Base-by-base conservation (phyloP, 2,113 vertebrate species). In the Lagenorhynchus albirostris region DNA sequence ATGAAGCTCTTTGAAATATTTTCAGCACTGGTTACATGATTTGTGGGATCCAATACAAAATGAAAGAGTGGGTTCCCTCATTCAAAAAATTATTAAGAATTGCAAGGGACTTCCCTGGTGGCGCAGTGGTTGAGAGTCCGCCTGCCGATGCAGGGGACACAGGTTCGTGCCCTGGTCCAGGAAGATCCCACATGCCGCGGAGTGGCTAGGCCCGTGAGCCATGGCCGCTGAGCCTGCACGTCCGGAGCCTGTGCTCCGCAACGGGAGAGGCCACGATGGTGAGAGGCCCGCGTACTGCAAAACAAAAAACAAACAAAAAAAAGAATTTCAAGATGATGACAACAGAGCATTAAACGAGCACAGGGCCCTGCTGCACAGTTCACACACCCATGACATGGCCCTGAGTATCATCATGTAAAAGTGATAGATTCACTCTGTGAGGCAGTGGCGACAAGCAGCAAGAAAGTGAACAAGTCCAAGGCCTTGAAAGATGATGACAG, bases 401-500 rank as follows among this genome's bases (percentile, higher is more conserved):
- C 17, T 36, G 21, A 62, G 73, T 44, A 53, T 73, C 36, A 23
- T 23, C 62, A 2, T 8, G 9, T 89, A 82, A 47, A 81, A 80
- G 65, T 15, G 67, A 36, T 1, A 63, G 80, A 15, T 25, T 62
- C 18, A 23, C 60, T 84, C 36, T 1, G 1, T 21, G 23, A 63
- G 23, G 29, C 44, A 8, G 8, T n/a, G 77, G 9, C 20, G 17
- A 58, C 47, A 18, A 18, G 13, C 31, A 47, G 36, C 3, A 10
- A 44, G 63, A 70, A 82, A 29, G 47, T 84, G 41, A 65, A 38
- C 23, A 31, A 83, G 25, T 36, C 12, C 17, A 5, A 10, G 47
- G 14, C 38, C 97, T 97, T 98, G 96, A 99, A 98, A 98, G 98
- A 98, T 97, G 98, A 98, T 97, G 98, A 99, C 77, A 98, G 98